A percentile compares a stretch with the other conserved stretches of the same genome.
Evolutionary conservation across 1,140 invertebrate species (phyloP).

Genomic region (Drosophila virilis): DNA sequence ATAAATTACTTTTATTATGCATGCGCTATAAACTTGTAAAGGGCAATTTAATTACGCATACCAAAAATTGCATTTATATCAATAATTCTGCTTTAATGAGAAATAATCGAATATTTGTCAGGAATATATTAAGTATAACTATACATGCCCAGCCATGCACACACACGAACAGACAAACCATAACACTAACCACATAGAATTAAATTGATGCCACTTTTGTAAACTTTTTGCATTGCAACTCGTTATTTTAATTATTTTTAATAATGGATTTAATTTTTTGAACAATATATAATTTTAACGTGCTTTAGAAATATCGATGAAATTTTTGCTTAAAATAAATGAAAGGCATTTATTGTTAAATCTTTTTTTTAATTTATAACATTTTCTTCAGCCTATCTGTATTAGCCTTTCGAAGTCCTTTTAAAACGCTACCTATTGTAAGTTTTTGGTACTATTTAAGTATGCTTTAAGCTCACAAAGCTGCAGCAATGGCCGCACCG

Average conservation of each 20-base stretch:
- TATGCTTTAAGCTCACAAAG: too few species aligned
- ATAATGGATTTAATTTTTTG: not conserved
- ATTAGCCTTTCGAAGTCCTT: too few species aligned
- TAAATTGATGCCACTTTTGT: slow-evolving; percentile 64
- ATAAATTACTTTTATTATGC: slow-evolving; percentile 42
- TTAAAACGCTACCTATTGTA: not conserved
- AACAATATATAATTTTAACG: slow-evolving; percentile 12
- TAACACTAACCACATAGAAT: slow-evolving; percentile 58
- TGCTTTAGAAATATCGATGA: too few species aligned
- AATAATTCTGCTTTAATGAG: slow-evolving; percentile 70
- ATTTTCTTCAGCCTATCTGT: not conserved
- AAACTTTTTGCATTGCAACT: slow-evolving; percentile 24
- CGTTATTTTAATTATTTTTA: slow-evolving; percentile 39
- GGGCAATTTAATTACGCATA: slow-evolving; percentile 66
- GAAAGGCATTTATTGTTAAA: not conserved
- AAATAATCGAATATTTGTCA: slow-evolving; percentile 74
- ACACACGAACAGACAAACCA: slow-evolving; percentile 25
- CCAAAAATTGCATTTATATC: slow-evolving; percentile 68
- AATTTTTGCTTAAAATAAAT: too few species aligned
- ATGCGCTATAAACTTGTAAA: slow-evolving; percentile 40
- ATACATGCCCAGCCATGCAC: slow-evolving; percentile 18
- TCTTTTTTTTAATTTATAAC: slow-evolving; percentile 20
- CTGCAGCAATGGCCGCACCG: not conserved
- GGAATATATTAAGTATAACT: slow-evolving; percentile 33
- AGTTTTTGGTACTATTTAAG: not conserved